Evolutionary conservation across 30 jellyfish, hydroid and myxozoan genomes (phyloP), one percentile per base, ranked within the genome.

Genomic region (Cassiopea andromeda): DNA sequence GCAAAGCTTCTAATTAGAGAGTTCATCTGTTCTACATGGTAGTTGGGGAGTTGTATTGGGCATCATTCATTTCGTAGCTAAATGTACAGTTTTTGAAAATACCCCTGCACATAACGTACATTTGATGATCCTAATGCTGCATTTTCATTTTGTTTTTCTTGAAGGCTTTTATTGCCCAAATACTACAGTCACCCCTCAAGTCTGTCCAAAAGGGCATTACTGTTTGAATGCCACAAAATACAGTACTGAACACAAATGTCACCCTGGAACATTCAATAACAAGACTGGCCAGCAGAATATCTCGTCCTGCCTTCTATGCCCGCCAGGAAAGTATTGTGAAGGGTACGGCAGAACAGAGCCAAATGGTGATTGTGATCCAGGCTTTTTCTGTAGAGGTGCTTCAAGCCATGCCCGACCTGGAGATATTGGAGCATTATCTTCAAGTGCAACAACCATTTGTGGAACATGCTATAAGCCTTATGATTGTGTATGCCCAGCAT

Each of bases 261-360:
- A 97, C 15, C 97, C 98, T 7, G 98, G 98, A 43, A 89, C 93
- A 16, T 89, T n/a, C 78, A 94, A 94, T 85, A 94, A 89, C 91
- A 75, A 83, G 18, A 94, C 97, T 16, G 95, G 93, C 7, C 98
- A 94, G 74, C 75, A 75, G 45, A 46, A 73, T 70, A 54, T 44
- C 38, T 60, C 93, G 1, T 48, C 97, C 46, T 94, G 98, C 73
- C 67, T 48, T 46, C 44, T 27, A n/a, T 92, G 98, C 81, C 95
- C 94, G 1, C 87, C 98, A 16, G 93, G 98, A 45, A 9, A 70
- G 16, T 92, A 78, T 75, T 92, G 98, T 69, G 93, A 92, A 61
- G 98, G 98, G 15, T 80, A 76, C 27, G 98, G 98, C 43, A 71
- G 92, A 60, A 77, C 73, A 9, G 76, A 60, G 2, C 98, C 98